Evolutionary conservation across 1,140 invertebrate species (phyloP).

Genomic region (Drosophila neocordata): DNA sequence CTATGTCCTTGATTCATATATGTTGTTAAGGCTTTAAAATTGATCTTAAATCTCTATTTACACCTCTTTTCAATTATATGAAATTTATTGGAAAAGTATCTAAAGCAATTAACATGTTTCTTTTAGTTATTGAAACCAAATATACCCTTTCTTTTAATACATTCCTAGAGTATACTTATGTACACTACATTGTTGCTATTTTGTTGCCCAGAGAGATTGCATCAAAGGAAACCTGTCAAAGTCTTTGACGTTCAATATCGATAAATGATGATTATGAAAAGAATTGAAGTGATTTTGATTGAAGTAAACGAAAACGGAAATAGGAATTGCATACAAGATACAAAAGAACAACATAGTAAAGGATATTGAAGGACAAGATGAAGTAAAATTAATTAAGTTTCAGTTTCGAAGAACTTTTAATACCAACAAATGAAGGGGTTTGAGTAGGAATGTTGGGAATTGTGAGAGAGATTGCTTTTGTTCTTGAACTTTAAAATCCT

Average conservation of each 20-base stretch:
- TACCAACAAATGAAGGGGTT: too few relatives aligned
- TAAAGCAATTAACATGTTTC: too few relatives aligned
- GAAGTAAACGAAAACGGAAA: background rate
- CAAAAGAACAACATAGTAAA: background rate
- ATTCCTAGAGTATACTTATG: background rate
- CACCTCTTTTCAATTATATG: too few relatives aligned
- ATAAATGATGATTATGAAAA: constrained; percentile 2
- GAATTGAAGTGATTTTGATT: background rate
- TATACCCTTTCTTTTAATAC: background rate
- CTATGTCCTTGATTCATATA: too few relatives aligned
- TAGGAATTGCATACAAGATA: background rate
- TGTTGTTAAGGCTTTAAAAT: too few relatives aligned
- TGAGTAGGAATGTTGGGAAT: too few relatives aligned
- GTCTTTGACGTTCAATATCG: constrained; percentile 10
- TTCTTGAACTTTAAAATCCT: too few relatives aligned
- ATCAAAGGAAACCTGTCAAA: background rate
- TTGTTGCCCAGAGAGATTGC: constrained; percentile 11
- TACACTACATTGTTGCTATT: background rate
- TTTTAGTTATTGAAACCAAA: background rate
- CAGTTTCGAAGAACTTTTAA: too few relatives aligned
- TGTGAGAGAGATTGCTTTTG: too few relatives aligned
- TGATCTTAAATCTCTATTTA: too few relatives aligned
- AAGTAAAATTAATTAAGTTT: too few relatives aligned
- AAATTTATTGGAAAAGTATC: too few relatives aligned
- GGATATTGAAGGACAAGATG: background rate